Conservation (phyloP, 2,113 vertebrate species). For the mouse (Mus musculus) region GRCm39 chr17:89419501-89420000, state of each 20-base stretch:
- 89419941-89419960: neutral
- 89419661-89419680: neutral
- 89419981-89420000: neutral
- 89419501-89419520: neutral
- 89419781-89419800: neutral
- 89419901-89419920: slow-evolving; percentile 6
- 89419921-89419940: slow-evolving; percentile 31
- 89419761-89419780: neutral
- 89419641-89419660: neutral
- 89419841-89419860: neutral
- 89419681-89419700: neutral
- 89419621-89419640: neutral
- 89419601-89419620: neutral
- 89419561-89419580: neutral
- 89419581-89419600: neutral
- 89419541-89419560: neutral
- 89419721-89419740: neutral
- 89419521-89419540: too few relatives aligned
- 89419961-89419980: neutral
- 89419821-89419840: neutral
- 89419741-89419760: neutral
- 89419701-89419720: neutral
- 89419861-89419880: slow-evolving; percentile 41
- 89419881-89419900: slow-evolving; percentile 31
- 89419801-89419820: neutral